A percentile compares a stretch with the other conserved stretches of the same genome.
Evolutionary conservation across 2,113 vertebrate species (phyloP).

Genomic region (Turnix velox): DNA sequence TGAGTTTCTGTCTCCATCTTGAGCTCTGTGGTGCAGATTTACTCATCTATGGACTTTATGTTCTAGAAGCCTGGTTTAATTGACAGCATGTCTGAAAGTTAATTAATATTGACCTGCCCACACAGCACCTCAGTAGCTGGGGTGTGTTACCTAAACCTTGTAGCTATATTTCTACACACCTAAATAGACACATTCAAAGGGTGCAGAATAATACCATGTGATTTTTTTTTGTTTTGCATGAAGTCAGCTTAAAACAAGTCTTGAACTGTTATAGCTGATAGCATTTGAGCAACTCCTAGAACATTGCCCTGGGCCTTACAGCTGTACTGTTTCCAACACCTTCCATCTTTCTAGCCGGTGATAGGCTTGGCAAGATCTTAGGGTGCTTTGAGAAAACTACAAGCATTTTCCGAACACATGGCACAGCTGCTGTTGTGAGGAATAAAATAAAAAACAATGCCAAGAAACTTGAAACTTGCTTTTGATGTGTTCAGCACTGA

Average conservation of each 20-base stretch:
- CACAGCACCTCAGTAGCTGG: neutral
- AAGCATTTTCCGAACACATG: neutral
- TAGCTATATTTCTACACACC: neutral
- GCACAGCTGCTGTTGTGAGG: neutral
- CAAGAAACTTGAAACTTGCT: neutral
- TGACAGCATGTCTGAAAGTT: neutral
- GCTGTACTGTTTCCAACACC: neutral
- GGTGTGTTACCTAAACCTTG: neutral
- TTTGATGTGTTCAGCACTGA: neutral
- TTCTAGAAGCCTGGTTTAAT: neutral
- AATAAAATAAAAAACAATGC: neutral
- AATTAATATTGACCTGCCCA: neutral
- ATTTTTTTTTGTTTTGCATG: neutral
- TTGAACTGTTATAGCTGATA: neutral
- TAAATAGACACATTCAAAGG: neutral
- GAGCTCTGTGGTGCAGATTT: neutral
- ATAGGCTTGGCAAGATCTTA: neutral
- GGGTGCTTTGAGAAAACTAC: neutral
- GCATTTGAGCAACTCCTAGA: neutral
- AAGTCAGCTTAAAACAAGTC: conserved; percentile 14
- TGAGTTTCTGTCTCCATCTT: neutral
- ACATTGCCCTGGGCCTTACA: neutral
- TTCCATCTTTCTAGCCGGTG: neutral
- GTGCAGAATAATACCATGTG: neutral
- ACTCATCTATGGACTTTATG: neutral